A percentile compares a stretch with the other conserved stretches of the same genome.
Evolutionary conservation across 2,797 vertebrate genomes (phyloP).

Genomic region (Phylloscopus collybita): DNA sequence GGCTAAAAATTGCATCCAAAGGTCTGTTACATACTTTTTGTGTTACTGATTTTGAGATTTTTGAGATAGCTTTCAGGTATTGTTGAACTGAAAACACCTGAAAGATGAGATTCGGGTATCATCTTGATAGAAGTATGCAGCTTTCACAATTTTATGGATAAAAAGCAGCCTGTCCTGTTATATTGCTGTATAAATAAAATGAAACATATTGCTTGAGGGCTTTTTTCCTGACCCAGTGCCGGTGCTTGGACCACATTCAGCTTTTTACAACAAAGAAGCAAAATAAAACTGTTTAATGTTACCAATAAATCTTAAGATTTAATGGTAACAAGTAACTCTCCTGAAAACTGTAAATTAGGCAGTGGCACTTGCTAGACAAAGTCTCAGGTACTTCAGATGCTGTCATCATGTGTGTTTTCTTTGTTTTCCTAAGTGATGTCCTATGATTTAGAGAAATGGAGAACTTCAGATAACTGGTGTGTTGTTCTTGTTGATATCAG

Average conservation of each 20-base stretch:
- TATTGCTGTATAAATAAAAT: neutral
- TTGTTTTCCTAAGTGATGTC: neutral
- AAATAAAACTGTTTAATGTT: neutral
- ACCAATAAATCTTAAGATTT: neutral
- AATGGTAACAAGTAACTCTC: neutral
- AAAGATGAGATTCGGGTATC: neutral
- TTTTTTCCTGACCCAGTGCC: neutral
- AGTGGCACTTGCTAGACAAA: neutral
- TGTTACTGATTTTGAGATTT: neutral
- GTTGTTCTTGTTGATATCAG: neutral
- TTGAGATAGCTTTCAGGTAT: neutral
- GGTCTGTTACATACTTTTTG: neutral
- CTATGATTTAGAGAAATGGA: neutral
- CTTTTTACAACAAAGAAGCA: neutral
- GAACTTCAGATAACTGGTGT: neutral
- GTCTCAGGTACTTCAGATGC: neutral
- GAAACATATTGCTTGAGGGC: neutral
- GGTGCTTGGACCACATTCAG: neutral
- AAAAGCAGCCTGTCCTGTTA: neutral
- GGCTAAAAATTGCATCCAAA: neutral
- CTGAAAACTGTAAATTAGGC: neutral
- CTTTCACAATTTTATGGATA: neutral
- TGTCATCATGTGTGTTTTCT: neutral
- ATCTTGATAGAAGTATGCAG: neutral
- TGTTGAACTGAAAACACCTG: neutral